Evolutionary conservation across 2,797 vertebrate species (phyloP), one percentile per base, ranked within the genome.

Genomic region (Mus caroli): DNA sequence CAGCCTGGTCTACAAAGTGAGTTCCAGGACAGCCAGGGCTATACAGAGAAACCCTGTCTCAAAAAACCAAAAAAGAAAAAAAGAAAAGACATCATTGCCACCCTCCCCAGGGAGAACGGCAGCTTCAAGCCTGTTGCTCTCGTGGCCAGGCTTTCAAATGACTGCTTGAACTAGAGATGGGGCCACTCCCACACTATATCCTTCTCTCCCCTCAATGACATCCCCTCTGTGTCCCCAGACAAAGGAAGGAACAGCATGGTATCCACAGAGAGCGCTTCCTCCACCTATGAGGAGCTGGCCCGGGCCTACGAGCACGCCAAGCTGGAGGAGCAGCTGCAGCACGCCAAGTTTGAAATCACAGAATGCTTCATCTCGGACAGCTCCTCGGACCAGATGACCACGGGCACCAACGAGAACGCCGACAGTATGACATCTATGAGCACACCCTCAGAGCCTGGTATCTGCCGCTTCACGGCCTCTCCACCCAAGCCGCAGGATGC

Each of bases 351-450:
- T 26, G 99, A 99, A 98, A 99, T 99, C 98, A 99, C 99, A 0
- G 99, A 99, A 98, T 99, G 99, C 99, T 99, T 99, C 98, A 99
- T 99, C 98, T 99, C 99, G 0, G 99, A 99, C 99, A 99, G 99
- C 98, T 99, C 99, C 90, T 99, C 99, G 0, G 99, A 99, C 98
- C 99, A 99, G 99, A 99, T 99, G 99, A 99, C 99, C 98, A 99
- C 99, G 0, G 99, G 99, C 97, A 99, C 99, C 98, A 99, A 99
- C 0, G 99, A 99, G 98, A 99, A 99, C 0, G 99, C 99, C 0
- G 99, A 99, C 98, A 99, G 99, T 98, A 99, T 99, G 99, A 99
- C 99, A 0, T 99, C 99, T 95, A 99, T 99, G 99, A 99, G 99
- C 99, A 99, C 99, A 0, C 99, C 99, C 0, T 99, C 99, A 0